Base-by-base conservation (phyloP, 2,888 invertebrate genomes). In the Drosophila multiciliata region DNA sequence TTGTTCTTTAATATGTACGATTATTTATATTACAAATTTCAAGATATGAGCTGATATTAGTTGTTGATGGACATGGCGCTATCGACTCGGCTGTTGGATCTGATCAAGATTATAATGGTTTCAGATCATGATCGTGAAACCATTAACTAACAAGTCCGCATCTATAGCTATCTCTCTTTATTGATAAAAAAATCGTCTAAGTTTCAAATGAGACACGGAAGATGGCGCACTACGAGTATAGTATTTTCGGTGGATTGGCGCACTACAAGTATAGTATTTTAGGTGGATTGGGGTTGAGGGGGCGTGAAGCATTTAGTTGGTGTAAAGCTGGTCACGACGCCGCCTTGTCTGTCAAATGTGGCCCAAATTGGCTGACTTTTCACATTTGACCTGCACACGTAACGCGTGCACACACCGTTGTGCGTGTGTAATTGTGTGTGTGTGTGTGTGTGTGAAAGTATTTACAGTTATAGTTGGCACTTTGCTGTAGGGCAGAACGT, bases 331-430 rank as follows among this genome's bases (percentile, higher is more conserved):
- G 68, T 73, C 78, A 77, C 82, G 78, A 69, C 73, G 78, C 70
- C 78, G 65, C 40, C 65, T 72, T 89, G 89, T 74, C 89, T 89
- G 89, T 84, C 87, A 89, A 87, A 75, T 76, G 89, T 82, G 75
- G 59, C 73, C 85, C 78, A 84, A 84, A 84, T 89, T 84, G 85
- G 87, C 87, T 87, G 84, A 87, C 84, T 84, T 87, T 67, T 89
- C 88, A 78, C 89, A 89, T 84, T 84, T 89, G 89, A 89, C 84
- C 87, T 89, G 88, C 67, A 84, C 89, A 89, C 87, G 87, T 89
- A 80, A 83, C 77, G 87, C 80, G 63, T 62, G 55, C 48, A 23
- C 20, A 48, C 58, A 57, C 20, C 48, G 58, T 61, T 36, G 49
- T 32, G 50, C 35, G 61, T 49, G 64, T 55, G 66, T 73, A 60